These are phyloP conservation scores for Allacma fusca DNA, from an alignment of 2,888 invertebrate genomes.

Conservation along the genomic window DNA sequence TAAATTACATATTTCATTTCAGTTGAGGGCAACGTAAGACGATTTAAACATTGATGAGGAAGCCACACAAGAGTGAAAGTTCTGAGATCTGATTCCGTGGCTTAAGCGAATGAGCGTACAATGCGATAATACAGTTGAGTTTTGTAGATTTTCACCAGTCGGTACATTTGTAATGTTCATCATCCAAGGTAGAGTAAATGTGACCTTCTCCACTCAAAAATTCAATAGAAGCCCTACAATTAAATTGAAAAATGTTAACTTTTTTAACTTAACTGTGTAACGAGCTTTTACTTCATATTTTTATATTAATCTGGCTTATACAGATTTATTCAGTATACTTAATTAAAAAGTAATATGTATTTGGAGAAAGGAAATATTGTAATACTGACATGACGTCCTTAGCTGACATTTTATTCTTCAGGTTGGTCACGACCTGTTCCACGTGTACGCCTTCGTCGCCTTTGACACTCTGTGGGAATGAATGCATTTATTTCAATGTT, in stretches of 20 bases:
- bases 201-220: conserved; percentile 79
- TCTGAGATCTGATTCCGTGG: too few relatives aligned
- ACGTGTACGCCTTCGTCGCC: conserved; percentile 63
- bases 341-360: too few relatives aligned
- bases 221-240: conserved; percentile 67
- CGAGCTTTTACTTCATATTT: conserved; percentile 18
- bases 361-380: neutral
- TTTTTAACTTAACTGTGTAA: neutral
- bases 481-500: neutral
- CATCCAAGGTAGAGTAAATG: conserved; percentile 81
- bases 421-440: conserved; percentile 60
- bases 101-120: too few relatives aligned
- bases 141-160: too few relatives aligned
- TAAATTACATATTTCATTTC: too few relatives aligned
- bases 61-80: too few relatives aligned
- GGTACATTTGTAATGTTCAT: conserved; percentile 75
- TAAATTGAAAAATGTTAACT: neutral
- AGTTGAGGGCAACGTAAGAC: too few relatives aligned
- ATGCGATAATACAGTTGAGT: too few relatives aligned
- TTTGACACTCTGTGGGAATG: conserved; percentile 41
- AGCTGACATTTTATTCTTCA: conserved; percentile 61
- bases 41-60: too few relatives aligned
- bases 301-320: too few relatives aligned
- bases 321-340: too few relatives aligned
- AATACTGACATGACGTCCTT: conserved; percentile 61